Percentiles rank a stretch among this genome's conserved stretches.
These are phyloP conservation scores for Drosophila varians DNA, from an alignment of 1,140 invertebrate genomes.

Conservation along the genomic window DNA sequence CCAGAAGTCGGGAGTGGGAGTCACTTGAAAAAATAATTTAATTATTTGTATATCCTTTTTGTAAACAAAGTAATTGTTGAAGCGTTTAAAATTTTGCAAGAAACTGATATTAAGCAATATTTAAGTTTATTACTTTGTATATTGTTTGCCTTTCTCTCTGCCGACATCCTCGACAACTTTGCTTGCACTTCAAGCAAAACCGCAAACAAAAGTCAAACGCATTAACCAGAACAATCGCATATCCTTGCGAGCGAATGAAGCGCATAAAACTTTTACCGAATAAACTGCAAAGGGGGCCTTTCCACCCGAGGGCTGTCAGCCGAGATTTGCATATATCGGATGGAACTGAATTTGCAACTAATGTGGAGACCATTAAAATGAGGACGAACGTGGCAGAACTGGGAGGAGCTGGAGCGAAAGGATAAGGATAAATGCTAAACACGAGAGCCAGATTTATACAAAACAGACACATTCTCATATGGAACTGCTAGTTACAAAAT, in stretches of 20 bases:
- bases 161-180: background rate
- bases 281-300: background rate
- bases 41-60: too few species aligned
- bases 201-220: constrained; percentile 64
- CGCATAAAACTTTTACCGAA: constrained; percentile 48
- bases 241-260: constrained; percentile 36
- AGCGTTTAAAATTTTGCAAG: too few species aligned
- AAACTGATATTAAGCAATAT: too few species aligned
- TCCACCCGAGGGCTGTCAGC: constrained; percentile 33
- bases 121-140: background rate
- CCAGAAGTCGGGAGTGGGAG: too few species aligned
- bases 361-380: constrained; percentile 62
- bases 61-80: too few species aligned
- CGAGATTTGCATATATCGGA: constrained; percentile 55
- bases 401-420: background rate
- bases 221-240: constrained; percentile 61
- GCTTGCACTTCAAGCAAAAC: background rate
- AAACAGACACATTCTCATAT: constrained; percentile 32
- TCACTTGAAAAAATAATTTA: background rate
- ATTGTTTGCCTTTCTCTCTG: background rate
- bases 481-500: constrained; percentile 10
- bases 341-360: constrained; percentile 50
- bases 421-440: constrained; percentile 64
- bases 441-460: constrained; percentile 52
- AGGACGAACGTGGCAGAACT: constrained; percentile 1